Evolutionary conservation across 2,888 invertebrate genomes (phyloP).

Genomic region (Lottia gigantea): DNA sequence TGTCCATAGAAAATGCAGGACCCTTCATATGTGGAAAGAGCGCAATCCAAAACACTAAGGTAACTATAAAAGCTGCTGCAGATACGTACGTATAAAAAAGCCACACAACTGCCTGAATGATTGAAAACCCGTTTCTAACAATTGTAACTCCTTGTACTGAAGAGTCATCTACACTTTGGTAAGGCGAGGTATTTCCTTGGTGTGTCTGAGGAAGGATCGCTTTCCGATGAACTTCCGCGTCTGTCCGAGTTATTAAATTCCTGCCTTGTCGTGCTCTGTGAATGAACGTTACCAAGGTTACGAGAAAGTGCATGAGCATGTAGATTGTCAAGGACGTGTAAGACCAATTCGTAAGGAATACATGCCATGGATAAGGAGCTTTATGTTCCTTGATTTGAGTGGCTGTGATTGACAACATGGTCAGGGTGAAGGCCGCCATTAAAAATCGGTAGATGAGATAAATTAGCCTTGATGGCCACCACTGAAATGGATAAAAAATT

Average conservation of each 20-base stretch:
- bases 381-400: neutral
- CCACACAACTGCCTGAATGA: slow-evolving; percentile 38
- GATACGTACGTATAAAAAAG: slow-evolving; percentile 47
- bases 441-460: slow-evolving; percentile 52
- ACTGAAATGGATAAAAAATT: slow-evolving; percentile 45
- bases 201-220: too few species aligned
- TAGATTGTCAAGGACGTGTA: slow-evolving; percentile 53
- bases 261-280: slow-evolving; percentile 23
- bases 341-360: slow-evolving; percentile 63
- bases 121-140: neutral
- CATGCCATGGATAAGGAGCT: slow-evolving; percentile 38
- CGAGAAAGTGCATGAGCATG: slow-evolving; percentile 39
- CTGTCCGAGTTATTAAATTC: neutral
- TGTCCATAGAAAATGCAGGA: slow-evolving; percentile 19
- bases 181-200: neutral
- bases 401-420: slow-evolving; percentile 10
- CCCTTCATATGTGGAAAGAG: slow-evolving; percentile 42
- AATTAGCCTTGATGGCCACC: slow-evolving; percentile 49
- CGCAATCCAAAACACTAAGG: slow-evolving; percentile 55
- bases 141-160: neutral
- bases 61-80: slow-evolving; percentile 48
- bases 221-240: neutral
- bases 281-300: slow-evolving; percentile 29
- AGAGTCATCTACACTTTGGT: neutral
- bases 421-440: slow-evolving; percentile 45